A percentile compares a stretch with the other conserved stretches of the same genome.
Evolutionary conservation across 2,888 invertebrate species (phyloP).

Genomic region (Mesorhabditis sp.): DNA sequence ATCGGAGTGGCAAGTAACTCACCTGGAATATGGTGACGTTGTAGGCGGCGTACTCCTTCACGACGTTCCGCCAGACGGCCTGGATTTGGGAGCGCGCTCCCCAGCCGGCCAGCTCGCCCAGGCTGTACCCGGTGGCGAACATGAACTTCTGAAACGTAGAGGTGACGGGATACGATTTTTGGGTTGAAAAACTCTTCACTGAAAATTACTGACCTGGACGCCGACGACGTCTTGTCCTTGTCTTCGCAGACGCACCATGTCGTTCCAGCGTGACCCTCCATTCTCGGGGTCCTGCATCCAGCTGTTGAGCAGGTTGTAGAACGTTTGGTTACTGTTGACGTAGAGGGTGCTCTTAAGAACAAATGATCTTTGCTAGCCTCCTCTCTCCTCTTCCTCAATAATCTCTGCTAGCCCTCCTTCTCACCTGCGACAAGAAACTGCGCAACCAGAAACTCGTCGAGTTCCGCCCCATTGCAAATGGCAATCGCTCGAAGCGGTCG

Average conservation of each 20-base stretch:
- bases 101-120: slow-evolving; percentile 39
- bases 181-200: neutral
- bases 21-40: slow-evolving; percentile 49
- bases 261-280: slow-evolving; percentile 43
- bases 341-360: slow-evolving; percentile 33
- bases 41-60: slow-evolving; percentile 29
- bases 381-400: neutral
- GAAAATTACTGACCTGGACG: neutral
- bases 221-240: slow-evolving; percentile 21
- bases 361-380: slow-evolving; percentile 17
- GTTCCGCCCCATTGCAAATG: slow-evolving; percentile 46
- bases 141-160: slow-evolving; percentile 26
- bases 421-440: neutral
- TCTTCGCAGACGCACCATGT: slow-evolving; percentile 35
- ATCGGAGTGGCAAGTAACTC: neutral
- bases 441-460: slow-evolving; percentile 48
- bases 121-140: slow-evolving; percentile 46
- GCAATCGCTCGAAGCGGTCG: slow-evolving; percentile 40
- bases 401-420: neutral
- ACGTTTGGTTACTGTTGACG: slow-evolving; percentile 23
- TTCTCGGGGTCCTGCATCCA: slow-evolving; percentile 41
- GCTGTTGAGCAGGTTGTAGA: slow-evolving; percentile 32
- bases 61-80: slow-evolving; percentile 37
- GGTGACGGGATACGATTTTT: neutral
- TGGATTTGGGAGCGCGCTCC: slow-evolving; percentile 24